Base-by-base conservation (phyloP, 2,888 invertebrate species). In the Byasa hedistus region DNA sequence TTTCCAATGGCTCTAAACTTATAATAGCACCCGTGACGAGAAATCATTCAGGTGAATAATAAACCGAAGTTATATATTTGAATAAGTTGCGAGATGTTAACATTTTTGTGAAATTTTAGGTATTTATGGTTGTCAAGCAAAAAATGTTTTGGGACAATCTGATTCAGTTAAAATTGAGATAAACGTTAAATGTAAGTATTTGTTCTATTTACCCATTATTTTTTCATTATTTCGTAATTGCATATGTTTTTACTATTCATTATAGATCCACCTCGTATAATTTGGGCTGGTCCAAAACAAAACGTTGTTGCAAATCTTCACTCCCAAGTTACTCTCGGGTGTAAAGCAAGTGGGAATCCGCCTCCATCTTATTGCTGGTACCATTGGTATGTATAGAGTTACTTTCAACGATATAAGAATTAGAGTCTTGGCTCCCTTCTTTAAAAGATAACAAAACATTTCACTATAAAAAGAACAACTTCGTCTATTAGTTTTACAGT, bases 321-420 rank as follows among this genome's bases (percentile, higher is more conserved):
- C 87, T 96, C 96, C 39, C 95, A 96, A 64, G 95, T 96, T 5
- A 95, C 95, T 22, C 94, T 98, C 80, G 95, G 96, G 75, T 98
- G 98, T 81, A 94, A 95, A 62, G 97, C 97, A 10, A 97, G 97
- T 76, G 97, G 97, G 4, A 97, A 97, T 87, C 98, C 97, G 1
- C 86, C 94, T 32, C 97, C 98, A 0, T 94, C 94, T 27, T 97
- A 96, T 84, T 95, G 96, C 87, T 98, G 96, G 96, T 93, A 95
- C 57, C 96, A 96, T 79, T 94, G 94, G 93, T 93, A 82, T 88
- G 86, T 81, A 44, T 52, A 15, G 10, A 21, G 12, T 51, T 32
- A 51, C 12, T 19, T 10, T 1, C 32, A 32, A 32, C 7, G 32
- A 32, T 7, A 32, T 32, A 32, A 7, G 32, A 32, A 32, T 32